These are phyloP conservation scores for Oeneis ivallda DNA, from an alignment of 2,888 invertebrate genomes.

Conservation along the genomic window DNA sequence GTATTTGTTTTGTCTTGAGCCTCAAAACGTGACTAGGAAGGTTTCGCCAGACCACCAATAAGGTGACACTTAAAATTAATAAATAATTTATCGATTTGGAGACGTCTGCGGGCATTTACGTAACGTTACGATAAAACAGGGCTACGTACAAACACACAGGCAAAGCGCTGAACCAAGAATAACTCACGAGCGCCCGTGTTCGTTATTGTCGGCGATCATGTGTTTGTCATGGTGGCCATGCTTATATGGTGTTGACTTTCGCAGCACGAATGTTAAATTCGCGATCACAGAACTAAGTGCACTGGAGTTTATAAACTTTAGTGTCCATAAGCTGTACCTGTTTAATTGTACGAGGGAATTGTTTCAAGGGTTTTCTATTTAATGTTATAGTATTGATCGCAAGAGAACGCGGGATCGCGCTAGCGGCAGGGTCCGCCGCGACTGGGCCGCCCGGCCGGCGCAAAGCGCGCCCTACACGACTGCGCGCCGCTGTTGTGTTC, in stretches of 20 bases:
- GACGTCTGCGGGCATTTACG: constrained; percentile 60
- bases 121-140: constrained; percentile 54
- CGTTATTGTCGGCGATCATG: constrained; percentile 60
- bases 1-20: constrained; percentile 10
- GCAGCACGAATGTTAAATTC: constrained; percentile 51
- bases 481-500: constrained; percentile 65
- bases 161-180: constrained; percentile 50
- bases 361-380: constrained; percentile 27
- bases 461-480: constrained; percentile 50
- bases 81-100: constrained; percentile 63
- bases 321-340: constrained; percentile 13
- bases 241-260: constrained; percentile 55
- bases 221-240: constrained; percentile 65
- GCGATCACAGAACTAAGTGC: constrained; percentile 21
- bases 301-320: constrained; percentile 25
- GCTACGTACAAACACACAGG: constrained; percentile 44
- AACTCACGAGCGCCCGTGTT: constrained; percentile 50
- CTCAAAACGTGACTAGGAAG: not conserved
- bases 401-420: constrained; percentile 65
- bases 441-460: constrained; percentile 62
- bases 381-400: constrained; percentile 61
- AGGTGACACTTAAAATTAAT: constrained; percentile 24
- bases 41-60: not conserved
- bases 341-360: constrained; percentile 32
- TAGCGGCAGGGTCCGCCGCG: constrained; percentile 76